Conservation (phyloP, 2,888 invertebrate genomes). For the Caenorhabditis japonica region DNA sequence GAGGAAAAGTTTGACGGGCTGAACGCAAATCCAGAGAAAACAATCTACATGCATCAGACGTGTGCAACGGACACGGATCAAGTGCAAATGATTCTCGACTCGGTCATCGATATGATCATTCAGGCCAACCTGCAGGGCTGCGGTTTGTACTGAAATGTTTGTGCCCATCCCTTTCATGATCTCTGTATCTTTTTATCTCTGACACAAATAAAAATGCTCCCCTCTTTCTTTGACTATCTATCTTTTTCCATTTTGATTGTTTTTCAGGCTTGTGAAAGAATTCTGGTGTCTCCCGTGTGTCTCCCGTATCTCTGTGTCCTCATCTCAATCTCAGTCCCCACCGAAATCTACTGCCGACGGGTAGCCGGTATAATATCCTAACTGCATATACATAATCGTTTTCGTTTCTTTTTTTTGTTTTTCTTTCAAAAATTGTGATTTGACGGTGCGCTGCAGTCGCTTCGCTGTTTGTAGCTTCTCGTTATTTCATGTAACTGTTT, state of each 20-base stretch:
- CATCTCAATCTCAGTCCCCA: constrained; percentile 13
- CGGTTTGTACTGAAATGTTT: constrained; percentile 73
- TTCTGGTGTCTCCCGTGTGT: constrained; percentile 34
- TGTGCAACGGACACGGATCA: constrained; percentile 72
- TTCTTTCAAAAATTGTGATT: too few relatives aligned
- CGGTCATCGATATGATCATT: constrained; percentile 77
- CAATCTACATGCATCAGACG: constrained; percentile 85
- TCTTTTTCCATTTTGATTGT: not conserved
- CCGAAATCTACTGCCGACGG: constrained; percentile 9
- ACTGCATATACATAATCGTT: too few relatives aligned
- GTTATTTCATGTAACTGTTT: too few relatives aligned
- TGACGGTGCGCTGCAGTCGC: too few relatives aligned
- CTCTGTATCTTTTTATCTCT: constrained; percentile 7
- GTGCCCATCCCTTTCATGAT: constrained; percentile 34
- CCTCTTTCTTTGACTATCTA: constrained; percentile 3
- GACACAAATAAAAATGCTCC: too few relatives aligned
- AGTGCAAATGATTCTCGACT: constrained; percentile 75
- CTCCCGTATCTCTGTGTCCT: constrained; percentile 6
- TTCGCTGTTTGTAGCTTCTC: too few relatives aligned
- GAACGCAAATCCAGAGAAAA: constrained; percentile 99
- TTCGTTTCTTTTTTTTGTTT: too few relatives aligned
- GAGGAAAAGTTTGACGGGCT: constrained; percentile 99
- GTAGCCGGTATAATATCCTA: too few relatives aligned
- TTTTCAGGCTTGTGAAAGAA: constrained; percentile 43
- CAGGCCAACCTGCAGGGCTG: constrained; percentile 77